Base-by-base conservation (phyloP, 2,888 invertebrate species). In the Aphodius sticticus region DNA sequence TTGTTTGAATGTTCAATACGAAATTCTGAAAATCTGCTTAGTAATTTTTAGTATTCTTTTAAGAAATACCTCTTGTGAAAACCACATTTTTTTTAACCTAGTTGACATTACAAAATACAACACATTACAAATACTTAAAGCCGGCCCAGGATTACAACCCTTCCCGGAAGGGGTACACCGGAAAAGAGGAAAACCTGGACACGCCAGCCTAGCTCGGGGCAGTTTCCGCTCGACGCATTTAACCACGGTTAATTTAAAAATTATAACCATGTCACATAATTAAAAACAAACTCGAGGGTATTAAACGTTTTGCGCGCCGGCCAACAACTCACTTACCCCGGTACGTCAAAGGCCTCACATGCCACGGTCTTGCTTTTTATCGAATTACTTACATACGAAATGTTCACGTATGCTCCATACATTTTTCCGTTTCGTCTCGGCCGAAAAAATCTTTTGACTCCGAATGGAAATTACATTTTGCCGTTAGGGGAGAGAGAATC, bases 211-310 rank as follows among this genome's bases (percentile, higher is more conserved):
- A 16, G 70, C 26, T 16, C 15, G 15, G 70, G 26, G 26, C 70
- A 70, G 26, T 26, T 70, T 70, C 15, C 26, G 7, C 14, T 70
- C 15, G 26, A 37, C 74, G 74, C 74, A 36, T n/a, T 74, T 37
- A 35, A 74, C 74, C 83, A 86, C 84, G 86, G 86, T 86, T 86
- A 87, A 87, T 87, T 86, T 85, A 86, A 86, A 86, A 86, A 86
- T 87, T 86, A 85, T 86, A 86, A 84, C 84, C 86, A 86, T 86
- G 85, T 87, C 86, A 86, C 85, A 76, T 77, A 79, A 86, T 87
- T 87, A 87, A 86, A 87, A 85, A 85, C 86, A 84, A 84, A 84
- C 86, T 83, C 53, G 9, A 53, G 53, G 53, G 53, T 53, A 53
- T 53, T 53, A 53, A 53, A 53, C 36, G 74, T 74, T 74, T 74